phyloP scores from a whole-genome alignment of 2,113 vertebrate genomes.

The Plestiodon gilberti region DNA sequence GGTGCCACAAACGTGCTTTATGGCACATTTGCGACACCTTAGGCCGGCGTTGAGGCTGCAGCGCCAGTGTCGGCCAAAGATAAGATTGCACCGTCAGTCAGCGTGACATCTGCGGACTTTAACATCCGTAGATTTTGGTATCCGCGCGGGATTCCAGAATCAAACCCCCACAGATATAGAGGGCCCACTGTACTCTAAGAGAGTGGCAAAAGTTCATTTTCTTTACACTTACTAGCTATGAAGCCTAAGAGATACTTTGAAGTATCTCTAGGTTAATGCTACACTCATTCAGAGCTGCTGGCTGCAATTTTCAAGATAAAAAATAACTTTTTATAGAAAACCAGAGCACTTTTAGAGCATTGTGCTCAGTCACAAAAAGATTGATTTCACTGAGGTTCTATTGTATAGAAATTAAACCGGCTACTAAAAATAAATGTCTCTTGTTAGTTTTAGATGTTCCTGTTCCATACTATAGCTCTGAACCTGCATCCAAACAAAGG shows the following conservation, averaged over 20 bases:
- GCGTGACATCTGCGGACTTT: too few relatives aligned
- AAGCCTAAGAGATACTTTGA: constrained; percentile 31
- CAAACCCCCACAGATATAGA: too few relatives aligned
- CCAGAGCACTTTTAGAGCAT: not conserved
- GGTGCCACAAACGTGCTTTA: too few relatives aligned
- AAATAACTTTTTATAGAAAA: constrained; percentile 19
- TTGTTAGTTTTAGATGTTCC: not conserved
- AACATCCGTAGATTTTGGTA: too few relatives aligned
- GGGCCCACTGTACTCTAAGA: too few relatives aligned
- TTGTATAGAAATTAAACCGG: constrained; percentile 15
- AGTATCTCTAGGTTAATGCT: constrained; percentile 30
- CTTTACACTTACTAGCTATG: not conserved
- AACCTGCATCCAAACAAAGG: fast-evolving
- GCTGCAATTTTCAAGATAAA: not conserved
- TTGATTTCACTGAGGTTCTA: constrained; percentile 13
- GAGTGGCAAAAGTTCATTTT: constrained; percentile 22
- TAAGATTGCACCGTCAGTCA: too few relatives aligned
- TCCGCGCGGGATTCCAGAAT: too few relatives aligned
- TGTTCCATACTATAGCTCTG: not conserved
- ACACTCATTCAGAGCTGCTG: not conserved
- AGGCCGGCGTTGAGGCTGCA: too few relatives aligned
- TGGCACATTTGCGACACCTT: too few relatives aligned
- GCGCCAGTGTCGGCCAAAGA: too few relatives aligned
- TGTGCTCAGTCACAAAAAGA: constrained; percentile 9
- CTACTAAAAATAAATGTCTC: constrained; percentile 3